phyloP scores from a whole-genome alignment of 2,113 vertebrate genomes.

The Scomber colias region DNA sequence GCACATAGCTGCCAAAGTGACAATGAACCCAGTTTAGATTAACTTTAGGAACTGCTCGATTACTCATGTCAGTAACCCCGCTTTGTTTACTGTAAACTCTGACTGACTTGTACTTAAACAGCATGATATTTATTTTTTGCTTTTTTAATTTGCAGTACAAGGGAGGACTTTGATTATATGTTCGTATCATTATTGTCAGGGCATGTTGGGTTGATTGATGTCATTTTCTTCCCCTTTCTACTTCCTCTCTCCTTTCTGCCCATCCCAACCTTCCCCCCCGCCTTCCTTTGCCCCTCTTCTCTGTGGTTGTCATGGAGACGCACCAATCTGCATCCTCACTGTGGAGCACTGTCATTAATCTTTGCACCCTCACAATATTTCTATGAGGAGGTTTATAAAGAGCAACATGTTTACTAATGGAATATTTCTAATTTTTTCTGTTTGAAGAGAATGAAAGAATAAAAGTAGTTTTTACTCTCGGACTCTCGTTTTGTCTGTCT shows the following conservation, averaged over 20 bases:
- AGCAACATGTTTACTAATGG: conserved; percentile 80
- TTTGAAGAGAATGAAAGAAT: conserved; percentile 83
- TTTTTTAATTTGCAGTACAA: conserved; percentile 54
- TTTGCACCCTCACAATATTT: conserved; percentile 80
- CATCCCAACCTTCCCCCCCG: conserved; percentile 1
- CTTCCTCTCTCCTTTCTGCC: conserved; percentile 43
- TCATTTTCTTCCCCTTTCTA: conserved; percentile 58
- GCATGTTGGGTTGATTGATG: conserved; percentile 79
- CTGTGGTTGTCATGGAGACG: conserved; percentile 75
- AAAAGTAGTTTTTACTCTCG: conserved; percentile 85
- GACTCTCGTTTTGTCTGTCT: conserved; percentile 34
- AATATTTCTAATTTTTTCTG: conserved; percentile 82
- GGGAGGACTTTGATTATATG: conserved; percentile 36
- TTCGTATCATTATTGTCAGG: conserved; percentile 73
- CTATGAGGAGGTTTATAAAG: conserved; percentile 80
- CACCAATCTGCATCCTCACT: conserved; percentile 72
- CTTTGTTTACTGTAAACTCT: conserved; percentile 62
- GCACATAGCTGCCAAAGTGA: conserved; percentile 72
- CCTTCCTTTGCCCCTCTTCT: conserved; percentile 16
- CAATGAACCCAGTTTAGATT: conserved; percentile 54
- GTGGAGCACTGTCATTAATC: conserved; percentile 77
- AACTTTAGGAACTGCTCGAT: conserved; percentile 57
- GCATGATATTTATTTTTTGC: conserved; percentile 65
- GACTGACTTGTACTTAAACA: conserved; percentile 63
- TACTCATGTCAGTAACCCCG: conserved; percentile 59